Percentiles rank a stretch among this genome's conserved stretches.
Evolutionary conservation across 2,888 invertebrate species (phyloP).

Genomic region (Rhabditoides inermis): DNA sequence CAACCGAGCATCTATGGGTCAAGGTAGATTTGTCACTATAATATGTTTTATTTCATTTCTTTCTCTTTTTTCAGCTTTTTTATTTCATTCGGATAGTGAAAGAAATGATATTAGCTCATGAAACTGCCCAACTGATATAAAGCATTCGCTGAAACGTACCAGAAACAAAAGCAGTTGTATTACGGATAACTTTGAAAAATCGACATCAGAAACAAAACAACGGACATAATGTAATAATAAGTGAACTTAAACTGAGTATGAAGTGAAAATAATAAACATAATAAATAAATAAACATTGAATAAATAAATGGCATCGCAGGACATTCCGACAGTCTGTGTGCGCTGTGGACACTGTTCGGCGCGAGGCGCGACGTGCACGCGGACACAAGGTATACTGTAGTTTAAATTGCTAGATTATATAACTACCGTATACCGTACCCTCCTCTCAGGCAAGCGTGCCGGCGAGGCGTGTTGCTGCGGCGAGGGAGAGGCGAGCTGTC

Average conservation of each 20-base stretch:
- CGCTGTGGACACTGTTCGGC: constrained; percentile 87
- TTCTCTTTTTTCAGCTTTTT: not conserved
- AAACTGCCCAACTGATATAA: too few species aligned
- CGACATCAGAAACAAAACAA: too few species aligned
- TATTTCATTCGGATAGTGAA: not conserved
- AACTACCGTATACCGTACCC: too few species aligned
- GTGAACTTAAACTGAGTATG: too few species aligned
- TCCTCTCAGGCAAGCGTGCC: constrained; percentile 1
- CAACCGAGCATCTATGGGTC: constrained; percentile 57
- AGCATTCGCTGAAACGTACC: too few species aligned
- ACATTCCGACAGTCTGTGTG: constrained; percentile 79
- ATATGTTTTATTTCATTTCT: not conserved
- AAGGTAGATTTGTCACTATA: constrained; percentile 55
- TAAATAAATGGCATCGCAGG: too few species aligned
- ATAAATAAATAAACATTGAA: too few species aligned
- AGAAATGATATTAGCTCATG: too few species aligned
- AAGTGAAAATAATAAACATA: too few species aligned
- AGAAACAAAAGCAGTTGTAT: too few species aligned
- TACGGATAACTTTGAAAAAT: too few species aligned
- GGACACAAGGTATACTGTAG: not conserved
- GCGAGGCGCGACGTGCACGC: constrained; percentile 70
- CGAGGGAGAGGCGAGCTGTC: constrained; percentile 31
- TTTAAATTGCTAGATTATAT: constrained; percentile 1
- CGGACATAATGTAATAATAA: too few species aligned
- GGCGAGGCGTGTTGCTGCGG: constrained; percentile 23